Evolutionary conservation across 1,140 invertebrate species (phyloP).

Genomic region (Neocloeon triangulifer): DNA sequence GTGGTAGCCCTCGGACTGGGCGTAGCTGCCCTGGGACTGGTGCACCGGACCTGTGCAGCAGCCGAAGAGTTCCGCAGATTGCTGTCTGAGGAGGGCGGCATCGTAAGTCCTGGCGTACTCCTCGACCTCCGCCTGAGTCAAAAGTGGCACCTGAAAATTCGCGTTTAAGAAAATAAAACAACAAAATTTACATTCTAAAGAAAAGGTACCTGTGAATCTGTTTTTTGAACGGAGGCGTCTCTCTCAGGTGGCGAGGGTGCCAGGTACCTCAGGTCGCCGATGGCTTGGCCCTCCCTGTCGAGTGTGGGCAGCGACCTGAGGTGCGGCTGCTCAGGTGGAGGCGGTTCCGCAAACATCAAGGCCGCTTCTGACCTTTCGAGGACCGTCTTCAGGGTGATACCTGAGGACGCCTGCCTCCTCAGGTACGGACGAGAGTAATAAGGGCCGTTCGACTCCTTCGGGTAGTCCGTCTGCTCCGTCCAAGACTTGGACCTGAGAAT

Average conservation of each 20-base stretch:
- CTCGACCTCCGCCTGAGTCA: conserved; percentile 43
- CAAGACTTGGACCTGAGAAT: conserved; percentile 49
- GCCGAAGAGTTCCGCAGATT: conserved; percentile 8
- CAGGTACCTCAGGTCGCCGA: conserved; percentile 42
- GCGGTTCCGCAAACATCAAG: conserved; percentile 1
- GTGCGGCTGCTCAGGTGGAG: background rate
- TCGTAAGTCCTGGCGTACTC: conserved; percentile 39
- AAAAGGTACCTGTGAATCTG: background rate
- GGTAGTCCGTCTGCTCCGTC: conserved; percentile 50
- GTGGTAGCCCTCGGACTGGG: conserved; percentile 60
- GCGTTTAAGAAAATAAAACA: no score
- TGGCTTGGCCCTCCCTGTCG: conserved; percentile 35
- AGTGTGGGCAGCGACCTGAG: conserved; percentile 23
- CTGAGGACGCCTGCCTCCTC: conserved; percentile 13
- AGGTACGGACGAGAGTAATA: conserved; percentile 24
- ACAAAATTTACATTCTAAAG: no score
- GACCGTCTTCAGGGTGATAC: conserved; percentile 11
- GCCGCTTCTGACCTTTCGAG: background rate
- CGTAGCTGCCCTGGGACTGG: conserved; percentile 28
- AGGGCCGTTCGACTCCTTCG: conserved; percentile 16
- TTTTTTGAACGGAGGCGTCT: conserved; percentile 19
- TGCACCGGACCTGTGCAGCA: no score
- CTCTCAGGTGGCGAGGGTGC: conserved; percentile 53
- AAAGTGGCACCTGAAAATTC: conserved; percentile 10
- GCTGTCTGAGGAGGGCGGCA: conserved; percentile 21